Base-by-base conservation (phyloP, 2,888 invertebrate genomes). In the Ormyrus thymus region DNA sequence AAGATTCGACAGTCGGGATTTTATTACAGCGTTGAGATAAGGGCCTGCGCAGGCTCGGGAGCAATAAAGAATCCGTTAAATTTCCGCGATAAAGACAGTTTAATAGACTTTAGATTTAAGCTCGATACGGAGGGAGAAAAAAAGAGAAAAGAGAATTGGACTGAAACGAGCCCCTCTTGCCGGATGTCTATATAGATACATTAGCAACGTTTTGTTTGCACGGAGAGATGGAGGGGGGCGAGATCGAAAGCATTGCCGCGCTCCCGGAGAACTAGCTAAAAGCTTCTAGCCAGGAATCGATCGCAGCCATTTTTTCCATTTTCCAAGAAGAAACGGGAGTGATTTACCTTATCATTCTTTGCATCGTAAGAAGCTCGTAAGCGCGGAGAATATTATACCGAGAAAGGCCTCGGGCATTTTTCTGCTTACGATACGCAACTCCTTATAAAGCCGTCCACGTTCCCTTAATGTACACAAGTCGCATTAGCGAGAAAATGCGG, bases 181-280 rank as follows among this genome's bases (percentile, higher is more conserved):
- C 51, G 58, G 46, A 46, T 51, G 45, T 62, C 53, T 61, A 15
- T 50, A 80, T 82, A 80, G 83, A 84, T 86, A 85, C 87, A 86
- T 88, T 86, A 87, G 86, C 86, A 85, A 86, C 85, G 87, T 88
- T 89, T 89, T 89, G 89, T 89, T 89, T 88, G 89, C 87, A 87
- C 82, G 82, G 45, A 48, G 58, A 43, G 10, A 46, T 10, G 8
- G 10, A 29, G 48, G 13, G 11, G 29, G 45, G 50, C 51, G 29
- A 29, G 29, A 61, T 84, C 84, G 84, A 84, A 84, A 87, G 88
- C 89, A 89, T 88, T 89, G 89, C 86, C 83, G 85, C 84, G 73
- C 9, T 43, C 59, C 45, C n/a, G 48, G 48, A 55, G 55, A 55
- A 58, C 13, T 53, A 64, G 43, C 53, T n/a, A 8, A 78, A 59